phyloP scores from a whole-genome alignment of 2,113 vertebrate species.

The Chrysemys picta region DNA sequence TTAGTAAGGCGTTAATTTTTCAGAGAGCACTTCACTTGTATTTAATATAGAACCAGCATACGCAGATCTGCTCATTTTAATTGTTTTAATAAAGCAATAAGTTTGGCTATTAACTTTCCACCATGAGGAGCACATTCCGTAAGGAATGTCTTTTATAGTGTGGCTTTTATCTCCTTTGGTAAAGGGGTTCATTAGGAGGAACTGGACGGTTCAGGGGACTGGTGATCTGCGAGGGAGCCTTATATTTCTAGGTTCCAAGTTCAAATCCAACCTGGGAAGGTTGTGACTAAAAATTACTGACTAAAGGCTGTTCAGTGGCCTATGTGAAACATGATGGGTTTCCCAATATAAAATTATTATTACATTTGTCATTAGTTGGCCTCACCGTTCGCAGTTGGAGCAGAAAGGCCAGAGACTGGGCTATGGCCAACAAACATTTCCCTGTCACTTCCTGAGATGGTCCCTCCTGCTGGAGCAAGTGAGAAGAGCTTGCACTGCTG shows the following conservation, averaged over 20 bases:
- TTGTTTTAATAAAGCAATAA: background rate
- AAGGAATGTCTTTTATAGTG: background rate
- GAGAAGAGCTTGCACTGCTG: background rate
- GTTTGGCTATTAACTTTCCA: background rate
- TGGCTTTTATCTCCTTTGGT: background rate
- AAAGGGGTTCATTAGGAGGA: background rate
- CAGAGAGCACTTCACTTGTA: background rate
- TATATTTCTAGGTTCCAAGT: background rate
- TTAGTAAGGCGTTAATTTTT: background rate
- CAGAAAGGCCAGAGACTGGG: background rate
- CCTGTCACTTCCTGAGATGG: background rate
- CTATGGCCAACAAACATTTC: background rate
- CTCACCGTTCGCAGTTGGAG: accelerated
- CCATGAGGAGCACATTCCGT: background rate
- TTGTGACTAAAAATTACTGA: background rate
- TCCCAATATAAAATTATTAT: background rate
- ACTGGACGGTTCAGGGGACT: background rate
- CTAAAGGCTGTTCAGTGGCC: background rate
- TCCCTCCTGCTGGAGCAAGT: background rate
- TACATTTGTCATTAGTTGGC: background rate
- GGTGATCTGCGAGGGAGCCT: accelerated
- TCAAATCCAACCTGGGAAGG: background rate
- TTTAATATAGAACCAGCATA: background rate
- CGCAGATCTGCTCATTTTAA: background rate
- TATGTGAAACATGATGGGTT: accelerated